These are phyloP conservation scores for Drosophila mettleri DNA, from an alignment of 2,888 invertebrate genomes.

Conservation along the genomic window DNA sequence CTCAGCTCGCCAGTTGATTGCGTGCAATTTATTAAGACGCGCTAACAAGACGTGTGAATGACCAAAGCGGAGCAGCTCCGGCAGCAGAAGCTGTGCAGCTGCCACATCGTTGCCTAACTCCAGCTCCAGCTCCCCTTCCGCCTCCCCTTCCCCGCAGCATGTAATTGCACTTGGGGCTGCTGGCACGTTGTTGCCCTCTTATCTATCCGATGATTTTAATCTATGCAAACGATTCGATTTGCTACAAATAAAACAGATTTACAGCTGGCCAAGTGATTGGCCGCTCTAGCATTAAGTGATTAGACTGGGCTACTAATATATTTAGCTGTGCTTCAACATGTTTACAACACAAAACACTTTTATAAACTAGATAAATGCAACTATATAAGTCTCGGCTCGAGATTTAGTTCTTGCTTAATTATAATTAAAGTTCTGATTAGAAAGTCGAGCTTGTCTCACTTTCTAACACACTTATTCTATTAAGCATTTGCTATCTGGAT, in stretches of 20 bases:
- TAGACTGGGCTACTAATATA: not conserved
- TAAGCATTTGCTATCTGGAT: conserved; percentile 27
- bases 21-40: conserved; percentile 82
- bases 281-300: not conserved
- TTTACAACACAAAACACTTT: not conserved
- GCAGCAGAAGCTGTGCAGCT: conserved; percentile 42
- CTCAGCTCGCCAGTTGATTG: conserved; percentile 78
- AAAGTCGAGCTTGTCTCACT: conserved; percentile 36
- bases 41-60: conserved; percentile 82
- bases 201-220: conserved; percentile 26
- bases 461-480: conserved; percentile 39
- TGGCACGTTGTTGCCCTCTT: conserved; percentile 53
- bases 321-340: not conserved
- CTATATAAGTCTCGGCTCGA: not conserved
- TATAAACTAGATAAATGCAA: conserved; percentile 1
- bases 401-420: not conserved
- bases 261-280: not conserved
- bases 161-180: conserved; percentile 57
- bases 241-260: conserved; percentile 3
- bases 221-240: conserved; percentile 8
- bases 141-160: conserved; percentile 11
- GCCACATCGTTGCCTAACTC: conserved; percentile 40
- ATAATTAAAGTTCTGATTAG: not conserved
- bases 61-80: conserved; percentile 74
- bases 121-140: not conserved